Evolutionary conservation across 2,888 invertebrate genomes (phyloP), one percentile per base, ranked within the genome.

Genomic region (Brachyptera risi): DNA sequence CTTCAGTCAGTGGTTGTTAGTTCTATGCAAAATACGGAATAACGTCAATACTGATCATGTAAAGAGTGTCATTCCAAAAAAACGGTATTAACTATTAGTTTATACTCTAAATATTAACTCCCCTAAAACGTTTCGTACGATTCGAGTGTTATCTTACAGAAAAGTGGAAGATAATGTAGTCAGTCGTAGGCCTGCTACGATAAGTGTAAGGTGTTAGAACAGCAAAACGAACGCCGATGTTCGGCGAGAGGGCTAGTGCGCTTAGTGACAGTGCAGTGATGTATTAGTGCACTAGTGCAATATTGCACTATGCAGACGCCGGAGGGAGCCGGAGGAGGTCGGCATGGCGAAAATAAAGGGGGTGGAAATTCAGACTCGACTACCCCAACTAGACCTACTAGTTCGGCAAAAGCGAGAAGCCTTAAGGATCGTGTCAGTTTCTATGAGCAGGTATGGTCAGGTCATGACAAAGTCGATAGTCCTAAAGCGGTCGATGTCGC

Each of bases 401-500:
- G 40, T 11, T 27, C 31, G 5, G 11, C 67, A 64, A 66, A 60
- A 70, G 76, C 75, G 72, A 75, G 76, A 62, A 77, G 85, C 68
- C 80, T 90, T 64, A 82, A 83, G 65, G 86, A 89, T 71, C 84
- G 88, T 69, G 90, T 91, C 68, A 84, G 81, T 68, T 88, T 89
- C 73, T 91, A 88, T 76, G 91, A 91, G 74, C 86, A 86, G 77
- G 83, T 89, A 66, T 89, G 88, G 87, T 80, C 83, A 64, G 62
- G 44, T 49, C 56, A 56, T 54, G 56, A 59, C 50, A 54, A 38
- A 47, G 35, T 21, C 15, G 58, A n/a, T 26, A 68, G 5, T 68
- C 61, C 68, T 70, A 35, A 63, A 71, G 23, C 72, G 78, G 65
- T 7, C 60, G 80, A 84, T 72, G 83, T 84, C 17, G 76, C 78